Evolutionary conservation across 2,888 invertebrate species (phyloP).

Genomic region (Miltochrista miniata): DNA sequence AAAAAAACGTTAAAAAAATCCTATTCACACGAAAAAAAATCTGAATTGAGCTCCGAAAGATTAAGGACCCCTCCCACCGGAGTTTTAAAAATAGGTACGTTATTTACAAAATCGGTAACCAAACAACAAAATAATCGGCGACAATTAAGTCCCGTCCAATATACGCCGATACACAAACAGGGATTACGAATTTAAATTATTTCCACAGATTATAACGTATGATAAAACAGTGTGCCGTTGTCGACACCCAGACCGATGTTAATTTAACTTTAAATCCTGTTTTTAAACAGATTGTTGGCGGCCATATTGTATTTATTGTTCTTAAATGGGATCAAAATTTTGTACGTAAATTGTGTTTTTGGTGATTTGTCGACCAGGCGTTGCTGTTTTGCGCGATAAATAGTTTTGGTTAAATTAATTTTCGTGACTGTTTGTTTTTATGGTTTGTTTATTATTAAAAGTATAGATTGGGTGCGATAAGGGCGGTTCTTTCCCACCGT

Average conservation of each 20-base stretch:
- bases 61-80: no score
- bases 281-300: slow-evolving; percentile 40
- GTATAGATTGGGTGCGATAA: no score
- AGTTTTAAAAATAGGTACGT: no score
- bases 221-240: slow-evolving; percentile 54
- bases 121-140: slow-evolving; percentile 15
- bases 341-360: slow-evolving; percentile 30
- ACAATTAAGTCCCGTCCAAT: slow-evolving; percentile 20
- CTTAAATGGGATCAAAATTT: slow-evolving; percentile 34
- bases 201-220: slow-evolving; percentile 68
- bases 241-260: slow-evolving; percentile 53
- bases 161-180: slow-evolving; percentile 41
- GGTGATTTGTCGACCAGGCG: slow-evolving; percentile 13
- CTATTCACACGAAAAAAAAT: no score
- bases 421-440: background rate
- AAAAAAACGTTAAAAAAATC: no score
- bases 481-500: no score
- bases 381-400: background rate
- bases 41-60: no score
- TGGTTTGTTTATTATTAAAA: no score
- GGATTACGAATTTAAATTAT: slow-evolving; percentile 75
- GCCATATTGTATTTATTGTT: slow-evolving; percentile 39
- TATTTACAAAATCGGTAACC: no score
- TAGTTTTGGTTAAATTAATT: slow-evolving; percentile 1
- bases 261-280: slow-evolving; percentile 65